Evolutionary conservation across 1,140 invertebrate genomes (phyloP), one percentile per base, ranked within the genome.

Genomic region (Zaprionus camerounensis): DNA sequence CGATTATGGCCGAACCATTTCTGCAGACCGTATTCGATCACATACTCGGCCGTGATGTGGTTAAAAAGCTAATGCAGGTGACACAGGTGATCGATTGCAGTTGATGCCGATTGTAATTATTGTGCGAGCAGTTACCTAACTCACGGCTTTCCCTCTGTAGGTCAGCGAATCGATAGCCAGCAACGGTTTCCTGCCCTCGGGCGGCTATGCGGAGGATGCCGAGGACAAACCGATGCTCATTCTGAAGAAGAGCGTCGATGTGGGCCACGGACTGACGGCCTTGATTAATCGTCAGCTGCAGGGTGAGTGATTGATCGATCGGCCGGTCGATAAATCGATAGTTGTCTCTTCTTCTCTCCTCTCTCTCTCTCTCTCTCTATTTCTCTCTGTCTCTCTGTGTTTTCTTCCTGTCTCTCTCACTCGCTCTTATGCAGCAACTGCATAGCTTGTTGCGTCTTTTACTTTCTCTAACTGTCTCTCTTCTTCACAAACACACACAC

Each of bases 21-120:
- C 94, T 98, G 71, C 95, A 97, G 91, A 95, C 96, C 12, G 96
- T 98, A 38, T 97, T 98, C 93, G 96, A 97, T 93, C 96, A 97
- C 86, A 96, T 98, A 78, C 94, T 98, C 51, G 97, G 97, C 17
- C 94, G 97, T 80, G 97, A 98, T 93, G 96, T 98, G 69, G 97
- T 98, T 12, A 96, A 97, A 88, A 98, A 98, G 93, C 94, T 98
- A 15, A 96, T 98, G 94, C 96, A 97, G 95, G 97, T 97, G 87
- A 93, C 91, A 80, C 92, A 93, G 91, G 92, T 93, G 36, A 61
- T 56, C 9, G 41, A 46, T 46, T 17, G 41, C 17, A 11, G 17
- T 24, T 34, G 13, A 56, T 26, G 13, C 17, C 17, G 31, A 65
- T 49, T 17, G 5, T 51, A 7, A 5, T 11, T 57, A 15, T 15